These are phyloP conservation scores for Drosophila cardini DNA, from an alignment of 1,140 invertebrate species.

Conservation along the genomic window DNA sequence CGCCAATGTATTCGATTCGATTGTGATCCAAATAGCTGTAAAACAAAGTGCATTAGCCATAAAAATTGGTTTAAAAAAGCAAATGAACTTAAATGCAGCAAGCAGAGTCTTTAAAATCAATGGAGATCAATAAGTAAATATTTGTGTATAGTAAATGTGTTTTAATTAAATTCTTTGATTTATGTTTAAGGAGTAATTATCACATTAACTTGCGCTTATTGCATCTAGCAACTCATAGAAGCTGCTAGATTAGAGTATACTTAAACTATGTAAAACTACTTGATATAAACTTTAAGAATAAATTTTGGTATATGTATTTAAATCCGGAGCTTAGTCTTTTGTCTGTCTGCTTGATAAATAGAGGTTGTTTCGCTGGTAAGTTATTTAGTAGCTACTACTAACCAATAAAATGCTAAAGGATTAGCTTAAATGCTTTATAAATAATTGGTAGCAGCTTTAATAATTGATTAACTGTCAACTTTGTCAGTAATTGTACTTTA, in stretches of 20 bases:
- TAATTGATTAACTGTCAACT: neutral
- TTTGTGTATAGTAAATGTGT: too few species aligned
- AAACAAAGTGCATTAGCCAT: constrained; percentile 14
- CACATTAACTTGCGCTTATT: too few species aligned
- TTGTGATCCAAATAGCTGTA: constrained; percentile 85
- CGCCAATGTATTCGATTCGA: constrained; percentile 84
- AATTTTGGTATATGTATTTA: constrained; percentile 4
- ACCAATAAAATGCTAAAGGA: constrained; percentile 17
- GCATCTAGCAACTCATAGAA: too few species aligned
- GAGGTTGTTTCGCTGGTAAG: constrained; percentile 9
- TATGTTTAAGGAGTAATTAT: too few species aligned
- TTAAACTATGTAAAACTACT: too few species aligned
- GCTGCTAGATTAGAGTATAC: too few species aligned
- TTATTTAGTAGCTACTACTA: constrained; percentile 7
- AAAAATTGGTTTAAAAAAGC: neutral
- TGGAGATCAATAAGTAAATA: too few species aligned
- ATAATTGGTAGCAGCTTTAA: neutral
- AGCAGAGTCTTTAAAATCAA: too few species aligned
- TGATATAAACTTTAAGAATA: neutral
- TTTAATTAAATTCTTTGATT: too few species aligned
- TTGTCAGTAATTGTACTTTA: neutral
- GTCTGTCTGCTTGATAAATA: constrained; percentile 27
- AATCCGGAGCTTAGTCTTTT: constrained; percentile 1
- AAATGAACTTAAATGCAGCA: neutral
- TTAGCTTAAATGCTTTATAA: neutral